phyloP scores from a whole-genome alignment of 2,113 vertebrate genomes.

The Ivindomyrus marchei region DNA sequence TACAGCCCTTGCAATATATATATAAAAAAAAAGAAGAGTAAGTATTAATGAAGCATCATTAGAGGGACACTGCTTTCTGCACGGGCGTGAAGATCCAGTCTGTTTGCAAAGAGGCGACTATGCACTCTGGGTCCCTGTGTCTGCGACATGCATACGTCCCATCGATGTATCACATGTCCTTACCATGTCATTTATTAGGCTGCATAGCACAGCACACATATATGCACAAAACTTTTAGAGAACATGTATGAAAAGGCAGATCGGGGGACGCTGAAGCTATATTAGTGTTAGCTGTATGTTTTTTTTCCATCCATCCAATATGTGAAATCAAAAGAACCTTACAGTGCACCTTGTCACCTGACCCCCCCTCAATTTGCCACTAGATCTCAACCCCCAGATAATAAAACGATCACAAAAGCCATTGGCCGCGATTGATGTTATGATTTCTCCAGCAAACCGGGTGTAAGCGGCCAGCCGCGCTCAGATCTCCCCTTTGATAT shows the following conservation, averaged over 20 bases:
- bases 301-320: neutral
- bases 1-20: neutral
- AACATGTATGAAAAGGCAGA: neutral
- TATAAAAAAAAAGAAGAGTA: neutral
- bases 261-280: neutral
- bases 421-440: neutral
- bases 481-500: conserved; percentile 3
- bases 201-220: neutral
- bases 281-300: neutral
- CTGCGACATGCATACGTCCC: neutral
- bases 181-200: neutral
- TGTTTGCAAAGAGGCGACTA: neutral
- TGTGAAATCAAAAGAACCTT: neutral
- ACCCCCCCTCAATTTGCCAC: neutral
- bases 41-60: neutral
- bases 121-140: neutral
- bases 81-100: neutral
- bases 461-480: neutral
- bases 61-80: neutral
- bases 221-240: neutral
- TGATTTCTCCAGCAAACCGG: neutral
- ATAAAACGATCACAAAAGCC: conserved; percentile 4
- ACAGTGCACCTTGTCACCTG: conserved; percentile 4
- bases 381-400: neutral
- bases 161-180: neutral